Conservation (phyloP, 2,113 vertebrate genomes). For the Suncus etruscus region DNA sequence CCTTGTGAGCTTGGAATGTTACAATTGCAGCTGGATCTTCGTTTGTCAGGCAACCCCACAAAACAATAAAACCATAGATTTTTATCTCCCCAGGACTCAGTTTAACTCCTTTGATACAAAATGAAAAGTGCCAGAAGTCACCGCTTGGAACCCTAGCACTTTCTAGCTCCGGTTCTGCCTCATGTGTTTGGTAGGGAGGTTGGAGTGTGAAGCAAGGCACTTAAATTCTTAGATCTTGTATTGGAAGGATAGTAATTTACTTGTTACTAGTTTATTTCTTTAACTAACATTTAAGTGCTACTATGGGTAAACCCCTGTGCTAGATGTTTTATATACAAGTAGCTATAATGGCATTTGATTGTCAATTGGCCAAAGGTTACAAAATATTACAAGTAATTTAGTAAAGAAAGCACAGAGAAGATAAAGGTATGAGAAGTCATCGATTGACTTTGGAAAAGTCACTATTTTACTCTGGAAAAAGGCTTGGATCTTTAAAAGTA, state of each 20-base stretch:
- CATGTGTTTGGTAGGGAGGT: not conserved
- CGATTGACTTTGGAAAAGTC: conserved; percentile 4
- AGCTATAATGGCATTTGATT: not conserved
- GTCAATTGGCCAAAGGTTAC: not conserved
- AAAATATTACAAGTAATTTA: conserved; percentile 37
- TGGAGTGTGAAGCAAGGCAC: not conserved
- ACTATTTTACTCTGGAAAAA: not conserved
- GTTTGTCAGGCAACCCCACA: conserved; percentile 84
- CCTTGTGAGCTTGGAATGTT: conserved; percentile 89
- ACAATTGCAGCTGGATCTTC: conserved; percentile 88
- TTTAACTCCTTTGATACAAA: conserved; percentile 87
- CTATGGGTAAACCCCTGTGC: not conserved
- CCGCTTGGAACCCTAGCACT: conserved; percentile 1
- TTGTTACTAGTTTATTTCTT: not conserved
- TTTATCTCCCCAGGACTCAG: conserved; percentile 86
- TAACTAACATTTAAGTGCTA: conserved; percentile 20
- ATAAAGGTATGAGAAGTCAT: not conserved
- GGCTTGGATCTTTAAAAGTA: conserved; percentile 12
- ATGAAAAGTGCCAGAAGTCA: conserved; percentile 68
- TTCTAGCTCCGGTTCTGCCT: not conserved
- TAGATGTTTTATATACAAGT: conserved; percentile 1
- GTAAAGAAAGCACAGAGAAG: not conserved
- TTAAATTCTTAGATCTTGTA: conserved; percentile 31
- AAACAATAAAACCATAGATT: conserved; percentile 88
- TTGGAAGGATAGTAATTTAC: not conserved